Base-by-base conservation (phyloP, 2,113 vertebrate genomes). In the Tor tambroides region DNA sequence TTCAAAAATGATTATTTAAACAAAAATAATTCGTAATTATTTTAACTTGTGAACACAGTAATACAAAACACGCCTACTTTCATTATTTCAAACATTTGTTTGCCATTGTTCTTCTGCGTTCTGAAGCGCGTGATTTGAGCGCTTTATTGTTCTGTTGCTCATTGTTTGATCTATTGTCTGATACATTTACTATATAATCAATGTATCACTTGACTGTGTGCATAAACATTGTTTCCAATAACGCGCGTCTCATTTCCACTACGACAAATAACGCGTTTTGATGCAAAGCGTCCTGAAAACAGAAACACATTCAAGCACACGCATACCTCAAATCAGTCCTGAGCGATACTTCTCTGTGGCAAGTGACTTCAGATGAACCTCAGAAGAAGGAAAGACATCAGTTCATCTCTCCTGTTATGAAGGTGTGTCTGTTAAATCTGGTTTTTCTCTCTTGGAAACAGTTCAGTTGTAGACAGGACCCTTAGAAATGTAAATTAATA, bases 401-500 rank as follows among this genome's bases (percentile, higher is more conserved):
- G 92, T 56, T 87, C 87, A 92, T 91, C 93, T 93, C 85, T 88
- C 1, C 21, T 30, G 26, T 83, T 71, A 30, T 81, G 88, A 91
- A 94, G 93, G 93, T 92, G 93, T 94, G 92, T 92, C 93, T 89
- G 79, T 78, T 56, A 81, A 85, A 89, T 83, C 28, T 87, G 71
- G 46, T 46, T 89, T 82, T 61, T 71, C 65, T 83, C 79, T 79
- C 85, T 88, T 85, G 86, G 84, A 89, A 93, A 93, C 87, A 91
- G 93, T 92, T 91, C 84, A 86, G 67, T 88, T 54, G 91, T 90
- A 86, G 85, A 69, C 9, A 75, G 92, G 91, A 93, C 92, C 91
- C 92, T 93, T 91, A 92, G 89, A 93, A 94, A 94, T 94, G 92
- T 94, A 94, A 94, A 95, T 93, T 87, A 89, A 86, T 87, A 89